phyloP scores from a whole-genome alignment of 2,888 invertebrate genomes.

The Eupithecia tripunctaria region DNA sequence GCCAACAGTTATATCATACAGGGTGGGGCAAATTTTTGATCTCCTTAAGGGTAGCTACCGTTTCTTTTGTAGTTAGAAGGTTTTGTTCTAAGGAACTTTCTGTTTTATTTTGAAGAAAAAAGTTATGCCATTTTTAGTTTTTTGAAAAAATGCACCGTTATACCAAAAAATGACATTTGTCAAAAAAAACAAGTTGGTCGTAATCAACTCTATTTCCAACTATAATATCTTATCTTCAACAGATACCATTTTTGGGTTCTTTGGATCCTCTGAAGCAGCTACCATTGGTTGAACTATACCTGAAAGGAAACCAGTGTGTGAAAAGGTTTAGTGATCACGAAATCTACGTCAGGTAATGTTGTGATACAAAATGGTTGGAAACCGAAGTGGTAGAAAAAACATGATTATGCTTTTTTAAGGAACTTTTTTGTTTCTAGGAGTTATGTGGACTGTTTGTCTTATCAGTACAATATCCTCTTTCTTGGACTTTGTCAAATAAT shows the following conservation, averaged over 20 bases:
- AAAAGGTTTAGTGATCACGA: conserved; percentile 90
- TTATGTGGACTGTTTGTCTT: not conserved
- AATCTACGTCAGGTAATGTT: conserved; percentile 92
- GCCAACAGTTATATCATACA: no score
- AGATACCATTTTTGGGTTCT: conserved; percentile 87
- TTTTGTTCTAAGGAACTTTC: no score
- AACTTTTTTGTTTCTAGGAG: not conserved
- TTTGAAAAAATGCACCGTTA: no score
- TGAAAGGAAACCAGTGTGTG: conserved; percentile 93
- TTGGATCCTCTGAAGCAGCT: conserved; percentile 88
- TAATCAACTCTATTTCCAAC: no score
- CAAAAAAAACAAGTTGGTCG: no score
- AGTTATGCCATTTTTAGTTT: no score
- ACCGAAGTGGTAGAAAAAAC: conserved; percentile 15
- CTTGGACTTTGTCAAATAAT: not conserved
- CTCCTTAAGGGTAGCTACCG: no score
- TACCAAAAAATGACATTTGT: no score
- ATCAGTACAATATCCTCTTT: not conserved
- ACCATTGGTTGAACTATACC: conserved; percentile 89
- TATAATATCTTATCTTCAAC: conserved; percentile 50
- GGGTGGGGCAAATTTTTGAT: no score
- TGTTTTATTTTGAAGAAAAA: no score
- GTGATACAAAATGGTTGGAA: conserved; percentile 45
- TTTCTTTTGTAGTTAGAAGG: no score
- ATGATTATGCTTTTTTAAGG: not conserved